A percentile compares a stretch with the other conserved stretches of the same genome.
These are phyloP conservation scores for Ciconia boyciana DNA, from an alignment of 2,113 vertebrate genomes.

Conservation along the genomic window DNA sequence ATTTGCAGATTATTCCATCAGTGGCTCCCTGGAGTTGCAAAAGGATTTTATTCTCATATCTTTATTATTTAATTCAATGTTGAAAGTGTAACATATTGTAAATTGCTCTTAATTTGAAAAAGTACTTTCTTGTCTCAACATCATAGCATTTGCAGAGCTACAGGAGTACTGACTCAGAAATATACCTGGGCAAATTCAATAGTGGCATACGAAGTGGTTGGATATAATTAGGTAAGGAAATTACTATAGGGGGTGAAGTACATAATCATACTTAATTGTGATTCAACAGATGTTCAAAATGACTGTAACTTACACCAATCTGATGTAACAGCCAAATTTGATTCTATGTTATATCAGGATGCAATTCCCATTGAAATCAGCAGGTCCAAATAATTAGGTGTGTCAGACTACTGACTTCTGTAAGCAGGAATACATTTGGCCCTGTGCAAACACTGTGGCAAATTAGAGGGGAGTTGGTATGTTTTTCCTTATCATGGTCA, in stretches of 20 bases:
- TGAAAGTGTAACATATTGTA: conserved; percentile 46
- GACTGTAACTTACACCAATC: conserved; percentile 34
- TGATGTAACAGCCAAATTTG: not conserved
- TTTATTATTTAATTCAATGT: conserved; percentile 69
- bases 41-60: conserved; percentile 68
- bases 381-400: not conserved
- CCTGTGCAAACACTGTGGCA: not conserved
- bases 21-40: conserved; percentile 50
- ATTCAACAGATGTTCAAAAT: conserved; percentile 55
- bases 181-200: conserved; percentile 28
- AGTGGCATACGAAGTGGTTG: not conserved
- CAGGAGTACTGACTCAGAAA: conserved; percentile 35
- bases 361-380: not conserved
- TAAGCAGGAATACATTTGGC: not conserved
- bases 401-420: not conserved
- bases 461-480: not conserved
- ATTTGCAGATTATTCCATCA: conserved; percentile 71
- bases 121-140: conserved; percentile 16
- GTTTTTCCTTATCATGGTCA: not conserved
- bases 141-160: not conserved
- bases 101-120: conserved; percentile 51
- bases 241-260: conserved; percentile 4
- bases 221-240: conserved; percentile 47
- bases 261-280: conserved; percentile 50
- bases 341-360: not conserved